Conservation (phyloP, 1,140 invertebrate genomes). For the Hycleus phaleratus region DNA sequence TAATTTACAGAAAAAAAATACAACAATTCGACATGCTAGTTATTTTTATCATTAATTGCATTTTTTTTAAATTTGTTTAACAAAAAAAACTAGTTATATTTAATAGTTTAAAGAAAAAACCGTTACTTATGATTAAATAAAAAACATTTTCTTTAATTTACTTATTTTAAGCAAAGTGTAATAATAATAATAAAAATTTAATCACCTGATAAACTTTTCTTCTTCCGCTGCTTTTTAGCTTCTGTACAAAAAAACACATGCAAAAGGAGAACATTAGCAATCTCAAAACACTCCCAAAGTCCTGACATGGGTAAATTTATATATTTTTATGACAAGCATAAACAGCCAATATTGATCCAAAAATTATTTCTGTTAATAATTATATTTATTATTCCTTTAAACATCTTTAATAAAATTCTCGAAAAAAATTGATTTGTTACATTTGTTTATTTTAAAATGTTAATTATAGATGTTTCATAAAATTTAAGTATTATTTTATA, state of each 20-base stretch:
- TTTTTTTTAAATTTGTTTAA: conserved; percentile 1
- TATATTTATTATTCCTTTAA: too few species aligned
- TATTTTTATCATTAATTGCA: not conserved
- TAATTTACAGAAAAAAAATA: not conserved
- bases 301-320: conserved; percentile 38
- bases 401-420: too few species aligned
- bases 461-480: too few species aligned
- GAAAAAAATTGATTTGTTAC: too few species aligned
- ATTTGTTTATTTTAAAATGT: too few species aligned
- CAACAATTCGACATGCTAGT: not conserved
- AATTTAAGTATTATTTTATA: too few species aligned
- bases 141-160: conserved; percentile 9
- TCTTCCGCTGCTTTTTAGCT: conserved; percentile 86
- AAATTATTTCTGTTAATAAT: too few species aligned
- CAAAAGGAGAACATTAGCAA: conserved; percentile 56
- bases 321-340: conserved; percentile 19
- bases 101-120: conserved; percentile 5
- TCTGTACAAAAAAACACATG: conserved; percentile 62
- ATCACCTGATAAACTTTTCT: conserved; percentile 81
- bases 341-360: not conserved
- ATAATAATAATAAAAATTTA: conserved; percentile 36
- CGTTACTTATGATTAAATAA: conserved; percentile 11
- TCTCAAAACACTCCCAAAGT: conserved; percentile 42
- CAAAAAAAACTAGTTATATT: conserved; percentile 10
- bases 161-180: conserved; percentile 11